Evolutionary conservation across 2,888 invertebrate genomes (phyloP), one percentile per base, ranked within the genome.

Genomic region (Eristalis pertinax): DNA sequence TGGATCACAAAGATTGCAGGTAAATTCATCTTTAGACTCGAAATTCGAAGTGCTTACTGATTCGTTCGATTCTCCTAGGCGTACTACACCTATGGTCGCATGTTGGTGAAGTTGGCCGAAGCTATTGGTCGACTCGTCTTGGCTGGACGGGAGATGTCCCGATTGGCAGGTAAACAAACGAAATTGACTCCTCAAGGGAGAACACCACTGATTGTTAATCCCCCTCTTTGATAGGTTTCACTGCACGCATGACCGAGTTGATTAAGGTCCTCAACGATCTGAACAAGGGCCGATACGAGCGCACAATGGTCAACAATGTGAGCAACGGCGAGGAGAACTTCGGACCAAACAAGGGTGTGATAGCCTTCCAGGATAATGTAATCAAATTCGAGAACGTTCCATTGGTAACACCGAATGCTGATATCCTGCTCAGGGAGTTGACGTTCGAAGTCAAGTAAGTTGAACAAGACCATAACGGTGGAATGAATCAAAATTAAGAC

Each of bases 371-470:
- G 91, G 98, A 99, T 92, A 97, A 98, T 91, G 93, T 99, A 19
- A 98, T 98, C 91, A 95, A 96, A 89, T 99, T 99, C 93, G 97
- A 99, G 87, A 94, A 95, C 84, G 99, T 99, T 26, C 99, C 99
- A 2, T 94, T 99, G 75, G 97, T 99, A 29, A 99, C 99, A 0
- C 99, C 99, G 2, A 99, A 99, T 91, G 99, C 99, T 0, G 99
- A 99, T 92, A 94, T 99, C 10, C 95, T 99, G 58, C 96, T 99
- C 50, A 95, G 96, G 90, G 97, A 98, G 90, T 94, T 99, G 15
- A 95, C 95, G 62, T 98, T 99, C 91, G 98, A 98, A 95, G 98
- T 98, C 74, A 96, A 93, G 95, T 95, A 68, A 93, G 94, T 93
- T 32, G 0, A 26, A 38, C 2, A 3, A 15, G 29, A n/a, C 1